Evolutionary conservation across 2,888 invertebrate genomes (phyloP).

Genomic region (Drosophila paramelanica): DNA sequence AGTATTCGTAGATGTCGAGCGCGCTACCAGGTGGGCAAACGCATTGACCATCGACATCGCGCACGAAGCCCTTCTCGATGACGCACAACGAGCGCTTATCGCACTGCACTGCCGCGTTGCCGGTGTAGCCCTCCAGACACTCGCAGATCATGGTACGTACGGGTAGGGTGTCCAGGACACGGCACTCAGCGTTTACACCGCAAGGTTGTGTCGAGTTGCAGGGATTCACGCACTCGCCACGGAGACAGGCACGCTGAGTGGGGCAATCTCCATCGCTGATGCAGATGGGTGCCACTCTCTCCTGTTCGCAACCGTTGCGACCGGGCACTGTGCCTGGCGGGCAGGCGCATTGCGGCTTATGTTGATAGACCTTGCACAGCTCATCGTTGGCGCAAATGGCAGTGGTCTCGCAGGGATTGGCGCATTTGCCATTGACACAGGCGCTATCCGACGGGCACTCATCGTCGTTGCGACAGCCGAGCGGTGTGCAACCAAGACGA

Average conservation of each 20-base stretch:
- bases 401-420: conserved; percentile 89
- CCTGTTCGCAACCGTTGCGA: conserved; percentile 87
- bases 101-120: conserved; percentile 94
- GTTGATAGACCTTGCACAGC: conserved; percentile 91
- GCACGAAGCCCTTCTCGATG: conserved; percentile 89
- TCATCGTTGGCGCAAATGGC: conserved; percentile 90
- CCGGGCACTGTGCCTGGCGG: conserved; percentile 90
- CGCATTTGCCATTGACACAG: conserved; percentile 92
- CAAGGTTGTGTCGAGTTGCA: conserved; percentile 92
- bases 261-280: conserved; percentile 93
- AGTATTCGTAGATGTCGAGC: conserved; percentile 91
- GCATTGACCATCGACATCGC: conserved; percentile 88
- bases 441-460: conserved; percentile 93
- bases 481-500: conserved; percentile 90
- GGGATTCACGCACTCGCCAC: conserved; percentile 92
- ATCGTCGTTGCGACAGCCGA: conserved; percentile 91
- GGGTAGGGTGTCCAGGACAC: conserved; percentile 92
- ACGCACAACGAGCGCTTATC: conserved; percentile 90
- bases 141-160: conserved; percentile 95
- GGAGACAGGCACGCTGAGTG: conserved; percentile 92
- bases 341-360: conserved; percentile 92
- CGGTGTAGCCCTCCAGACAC: conserved; percentile 93
- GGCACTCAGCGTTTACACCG: conserved; percentile 92
- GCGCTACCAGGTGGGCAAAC: conserved; percentile 92
- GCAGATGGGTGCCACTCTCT: conserved; percentile 88